These are phyloP conservation scores for Poeciliopsis paucimaculata DNA, from an alignment of 2,797 vertebrate species.

Conservation along the genomic window DNA sequence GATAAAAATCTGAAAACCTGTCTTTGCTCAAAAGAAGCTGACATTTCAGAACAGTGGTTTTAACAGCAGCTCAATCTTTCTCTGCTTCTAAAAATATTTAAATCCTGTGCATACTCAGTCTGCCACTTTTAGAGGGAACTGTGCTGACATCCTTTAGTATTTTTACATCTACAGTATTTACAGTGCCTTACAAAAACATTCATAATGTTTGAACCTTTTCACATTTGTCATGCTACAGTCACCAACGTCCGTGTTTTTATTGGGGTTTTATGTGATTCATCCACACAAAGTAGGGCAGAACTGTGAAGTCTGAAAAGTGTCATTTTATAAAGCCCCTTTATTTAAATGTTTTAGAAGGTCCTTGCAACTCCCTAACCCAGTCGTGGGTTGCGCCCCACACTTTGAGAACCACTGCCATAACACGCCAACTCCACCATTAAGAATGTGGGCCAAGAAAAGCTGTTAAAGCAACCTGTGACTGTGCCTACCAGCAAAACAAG, in stretches of 20 bases:
- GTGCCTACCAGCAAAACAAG: no score
- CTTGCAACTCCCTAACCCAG: no score
- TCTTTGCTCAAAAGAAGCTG: neutral
- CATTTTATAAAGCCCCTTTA: neutral
- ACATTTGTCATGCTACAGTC: neutral
- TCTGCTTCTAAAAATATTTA: slow-evolving; percentile 1
- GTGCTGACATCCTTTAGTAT: neutral
- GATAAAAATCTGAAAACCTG: neutral
- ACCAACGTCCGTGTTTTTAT: neutral
- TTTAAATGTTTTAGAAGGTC: neutral
- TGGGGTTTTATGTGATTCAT: neutral
- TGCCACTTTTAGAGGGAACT: neutral
- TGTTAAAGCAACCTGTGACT: no score
- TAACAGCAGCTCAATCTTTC: neutral
- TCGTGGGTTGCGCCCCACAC: no score
- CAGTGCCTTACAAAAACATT: neutral
- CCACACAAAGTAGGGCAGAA: neutral
- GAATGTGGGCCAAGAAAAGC: no score
- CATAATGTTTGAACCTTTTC: neutral
- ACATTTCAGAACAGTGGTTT: neutral
- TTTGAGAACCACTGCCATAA: no score
- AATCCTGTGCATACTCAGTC: neutral
- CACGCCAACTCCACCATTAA: no score
- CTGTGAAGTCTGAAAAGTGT: neutral
- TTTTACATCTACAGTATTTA: neutral